Evolutionary conservation across 2,797 vertebrate species (phyloP).

Genomic region (Scarus forsteni): DNA sequence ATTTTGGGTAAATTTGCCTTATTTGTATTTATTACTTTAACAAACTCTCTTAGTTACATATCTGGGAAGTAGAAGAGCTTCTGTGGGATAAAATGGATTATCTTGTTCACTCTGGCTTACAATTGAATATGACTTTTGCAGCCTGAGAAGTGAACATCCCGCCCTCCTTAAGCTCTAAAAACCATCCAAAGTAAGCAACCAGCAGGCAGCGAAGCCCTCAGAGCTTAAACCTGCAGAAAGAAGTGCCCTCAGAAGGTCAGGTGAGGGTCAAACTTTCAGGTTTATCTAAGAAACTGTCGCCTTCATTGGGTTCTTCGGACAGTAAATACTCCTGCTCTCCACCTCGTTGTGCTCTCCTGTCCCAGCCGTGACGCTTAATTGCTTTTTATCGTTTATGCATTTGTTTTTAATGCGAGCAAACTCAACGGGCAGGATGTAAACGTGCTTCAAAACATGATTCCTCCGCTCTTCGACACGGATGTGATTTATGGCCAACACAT

Average conservation of each 20-base stretch:
- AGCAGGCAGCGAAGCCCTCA: constrained; percentile 4
- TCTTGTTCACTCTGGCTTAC: neutral
- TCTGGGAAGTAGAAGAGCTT: neutral
- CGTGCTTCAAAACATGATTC: constrained; percentile 14
- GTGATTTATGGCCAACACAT: constrained; percentile 44
- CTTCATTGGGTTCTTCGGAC: neutral
- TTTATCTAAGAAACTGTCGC: constrained; percentile 20
- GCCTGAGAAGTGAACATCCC: constrained; percentile 34
- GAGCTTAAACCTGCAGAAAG: constrained; percentile 25
- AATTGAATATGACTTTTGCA: constrained; percentile 21
- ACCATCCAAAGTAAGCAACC: constrained; percentile 37
- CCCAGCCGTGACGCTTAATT: constrained; percentile 3
- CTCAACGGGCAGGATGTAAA: neutral
- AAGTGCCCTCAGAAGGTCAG: constrained; percentile 1
- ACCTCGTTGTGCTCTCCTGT: neutral
- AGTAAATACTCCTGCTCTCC: neutral
- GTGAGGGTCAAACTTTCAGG: neutral
- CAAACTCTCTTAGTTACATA: constrained; percentile 1
- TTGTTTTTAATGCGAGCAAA: constrained; percentile 18
- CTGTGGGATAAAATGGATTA: constrained; percentile 17
- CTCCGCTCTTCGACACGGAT: constrained; percentile 8
- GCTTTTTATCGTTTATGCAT: constrained; percentile 13
- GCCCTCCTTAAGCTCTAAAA: constrained; percentile 11
- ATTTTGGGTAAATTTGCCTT: neutral
- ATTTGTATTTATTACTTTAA: neutral